Base-by-base conservation (phyloP, 2,113 vertebrate genomes). In the Piprites chloris region DNA sequence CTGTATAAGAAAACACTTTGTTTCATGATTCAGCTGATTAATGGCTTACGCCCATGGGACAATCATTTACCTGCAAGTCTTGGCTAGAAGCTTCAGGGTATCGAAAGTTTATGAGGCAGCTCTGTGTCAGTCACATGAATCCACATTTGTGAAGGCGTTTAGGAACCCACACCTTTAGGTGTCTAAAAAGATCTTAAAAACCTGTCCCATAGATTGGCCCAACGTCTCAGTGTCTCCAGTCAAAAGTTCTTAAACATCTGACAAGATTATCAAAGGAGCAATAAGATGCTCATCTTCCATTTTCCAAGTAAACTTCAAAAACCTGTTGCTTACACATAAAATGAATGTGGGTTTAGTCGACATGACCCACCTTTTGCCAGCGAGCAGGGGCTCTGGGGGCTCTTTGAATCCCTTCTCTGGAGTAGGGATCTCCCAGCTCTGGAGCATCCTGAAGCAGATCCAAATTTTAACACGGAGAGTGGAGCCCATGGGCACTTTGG, bases 401-500 rank as follows among this genome's bases (percentile, higher is more conserved):
- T 39, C 52, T 0, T 2, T 20, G 55, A 90, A 69, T 42, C 55
- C n/a, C 15, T 74, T 63, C n/a, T 73, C 42, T 22, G 9, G 47
- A 84, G 75, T 0, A 58, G 30, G 75, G 63, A 69, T 81, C 68
- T 77, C 63, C 23, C 0, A 5, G 50, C 55, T 87, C 49, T 3
- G 9, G 88, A 82, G 71, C 71, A 83, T 75, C 58, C 92, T 93
- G 94, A 95, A 92, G 69, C 93, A 85, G 52, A 95, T 95, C 76
- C 95, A 95, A 81, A 90, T 84, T 92, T 81, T 84, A 88, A 71
- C 80, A 75, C 11, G 7, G 83, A 90, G 88, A 81, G 72, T 1
- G 32, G 94, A 93, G 91, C 93, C 94, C 90, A 95, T 63, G 95
- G 96, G 93, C 84, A 87, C 89, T 95, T 93, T 87, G 92, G 95